Evolutionary conservation across 1,140 invertebrate species (phyloP).

Genomic region (Trichogramma pretiosum): DNA sequence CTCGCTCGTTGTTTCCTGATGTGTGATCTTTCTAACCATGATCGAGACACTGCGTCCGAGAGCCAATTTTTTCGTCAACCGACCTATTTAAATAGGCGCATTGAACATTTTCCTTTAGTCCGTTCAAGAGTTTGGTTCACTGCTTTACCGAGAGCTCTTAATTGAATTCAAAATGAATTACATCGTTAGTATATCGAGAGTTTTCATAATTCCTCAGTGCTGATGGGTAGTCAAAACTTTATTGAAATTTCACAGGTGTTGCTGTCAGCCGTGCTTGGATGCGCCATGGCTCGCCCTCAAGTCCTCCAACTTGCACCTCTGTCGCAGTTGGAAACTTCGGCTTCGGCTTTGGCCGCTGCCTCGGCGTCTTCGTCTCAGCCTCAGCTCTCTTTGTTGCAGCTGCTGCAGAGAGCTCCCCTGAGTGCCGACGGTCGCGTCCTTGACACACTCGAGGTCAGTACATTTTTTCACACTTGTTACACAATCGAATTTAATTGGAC

Average conservation of each 20-base stretch:
- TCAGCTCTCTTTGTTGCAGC: background rate
- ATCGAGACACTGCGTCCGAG: background rate
- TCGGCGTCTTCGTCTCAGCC: background rate
- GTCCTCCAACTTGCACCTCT: slow-evolving; percentile 12
- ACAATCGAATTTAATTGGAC: no score
- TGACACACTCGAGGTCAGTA: slow-evolving; percentile 51
- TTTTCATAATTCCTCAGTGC: no score
- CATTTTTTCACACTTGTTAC: no score
- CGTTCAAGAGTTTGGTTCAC: no score
- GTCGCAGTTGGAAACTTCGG: slow-evolving; percentile 6
- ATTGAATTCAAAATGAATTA: no score
- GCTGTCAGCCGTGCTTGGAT: slow-evolving; percentile 26
- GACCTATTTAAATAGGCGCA: no score
- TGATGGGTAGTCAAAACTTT: no score
- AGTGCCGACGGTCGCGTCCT: slow-evolving; percentile 47
- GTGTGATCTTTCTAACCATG: background rate
- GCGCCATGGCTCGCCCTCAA: slow-evolving; percentile 22
- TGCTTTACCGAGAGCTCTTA: no score
- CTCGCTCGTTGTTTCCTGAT: slow-evolving; percentile 2
- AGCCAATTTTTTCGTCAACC: slow-evolving; percentile 1
- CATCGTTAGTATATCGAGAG: no score
- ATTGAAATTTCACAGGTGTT: slow-evolving; percentile 25
- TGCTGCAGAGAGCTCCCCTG: slow-evolving; percentile 26
- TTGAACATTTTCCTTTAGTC: no score
- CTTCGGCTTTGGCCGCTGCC: background rate